Evolutionary conservation across 2,113 vertebrate species (phyloP), one percentile per base, ranked within the genome.

Genomic region (Aepyceros melampus): DNA sequence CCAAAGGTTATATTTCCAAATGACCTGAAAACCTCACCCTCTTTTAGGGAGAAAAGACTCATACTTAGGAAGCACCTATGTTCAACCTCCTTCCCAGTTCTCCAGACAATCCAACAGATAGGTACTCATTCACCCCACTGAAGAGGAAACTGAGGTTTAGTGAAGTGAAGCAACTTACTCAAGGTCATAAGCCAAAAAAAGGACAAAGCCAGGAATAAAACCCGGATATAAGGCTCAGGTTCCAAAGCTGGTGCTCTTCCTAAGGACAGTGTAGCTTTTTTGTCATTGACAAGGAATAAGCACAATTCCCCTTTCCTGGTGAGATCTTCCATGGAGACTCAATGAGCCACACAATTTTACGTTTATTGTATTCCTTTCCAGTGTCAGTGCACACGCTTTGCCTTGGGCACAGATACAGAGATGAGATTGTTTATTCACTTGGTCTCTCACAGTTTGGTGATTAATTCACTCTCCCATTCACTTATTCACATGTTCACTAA

Each of bases 131-230:
- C 19, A 43, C 0, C 21, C 82, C 56, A 55, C 71, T 51, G 55
- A 89, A 23, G 23, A 87, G 23, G 31, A 97, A 93, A 71, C 67
- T 8, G 27, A 95, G 82, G 45, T 23, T 96, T 60, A 43, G 89
- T 58, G 82, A 60, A 96, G 8, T 11, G 19, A 95, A 91, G 53
- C 23, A 14, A 79, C 60, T 58, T 47, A 25, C 86, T 89, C n/a
- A 60, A 92, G 60, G 7, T 81, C 92, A 60, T 31, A 64, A 82
- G 27, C 36, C 40, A 83, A 85, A 40, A n/a, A 78, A 71, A 16
- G 14, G 25, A 51, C 12, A n/a, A 79, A 36, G 64, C 51, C 40
- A 51, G 53, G 15, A 78, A 40, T 81, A 15, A 16, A 88, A 47
- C 25, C 43, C 55, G 88, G 87, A 17, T 2, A 8, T 25, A 8